Conservation (phyloP, 2,888 invertebrate genomes). For the Ametastegia equiseti region DNA sequence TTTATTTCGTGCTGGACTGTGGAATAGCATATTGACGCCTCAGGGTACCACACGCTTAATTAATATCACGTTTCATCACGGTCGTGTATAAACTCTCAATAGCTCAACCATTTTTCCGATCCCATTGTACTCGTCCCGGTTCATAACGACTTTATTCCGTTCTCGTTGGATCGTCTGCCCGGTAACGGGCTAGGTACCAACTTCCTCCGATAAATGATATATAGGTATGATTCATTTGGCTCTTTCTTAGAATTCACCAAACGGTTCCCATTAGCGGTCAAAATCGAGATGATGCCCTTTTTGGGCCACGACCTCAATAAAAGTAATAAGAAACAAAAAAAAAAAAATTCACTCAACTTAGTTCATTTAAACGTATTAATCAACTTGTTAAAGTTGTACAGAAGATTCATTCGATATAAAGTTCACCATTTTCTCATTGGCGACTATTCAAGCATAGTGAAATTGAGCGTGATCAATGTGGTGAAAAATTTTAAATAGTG, state of each 20-base stretch:
- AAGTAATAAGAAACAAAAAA: background rate
- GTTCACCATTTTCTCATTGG: too few species aligned
- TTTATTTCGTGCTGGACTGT: conserved; percentile 24
- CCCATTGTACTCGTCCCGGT: background rate
- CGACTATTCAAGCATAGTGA: too few species aligned
- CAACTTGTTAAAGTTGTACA: background rate
- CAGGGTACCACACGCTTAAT: conserved; percentile 19
- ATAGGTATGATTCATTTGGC: background rate
- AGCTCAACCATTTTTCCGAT: conserved; percentile 34
- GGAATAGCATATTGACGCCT: conserved; percentile 43
- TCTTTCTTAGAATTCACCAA: background rate
- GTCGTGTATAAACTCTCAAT: conserved; percentile 23
- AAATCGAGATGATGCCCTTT: background rate
- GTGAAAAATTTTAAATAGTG: too few species aligned
- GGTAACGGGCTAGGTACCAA: background rate
- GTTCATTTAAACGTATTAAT: background rate
- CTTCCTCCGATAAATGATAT: conserved; percentile 16
- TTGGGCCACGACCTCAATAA: background rate
- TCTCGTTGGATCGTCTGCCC: conserved; percentile 3
- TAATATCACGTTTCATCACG: conserved; percentile 39
- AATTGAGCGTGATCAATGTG: too few species aligned
- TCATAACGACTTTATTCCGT: conserved; percentile 44
- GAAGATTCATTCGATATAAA: too few species aligned
- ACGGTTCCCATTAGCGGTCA: background rate
- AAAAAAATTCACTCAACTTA: background rate